These are phyloP conservation scores for Euura saliciscinereae DNA, from an alignment of 1,140 invertebrate species.

Conservation along the genomic window DNA sequence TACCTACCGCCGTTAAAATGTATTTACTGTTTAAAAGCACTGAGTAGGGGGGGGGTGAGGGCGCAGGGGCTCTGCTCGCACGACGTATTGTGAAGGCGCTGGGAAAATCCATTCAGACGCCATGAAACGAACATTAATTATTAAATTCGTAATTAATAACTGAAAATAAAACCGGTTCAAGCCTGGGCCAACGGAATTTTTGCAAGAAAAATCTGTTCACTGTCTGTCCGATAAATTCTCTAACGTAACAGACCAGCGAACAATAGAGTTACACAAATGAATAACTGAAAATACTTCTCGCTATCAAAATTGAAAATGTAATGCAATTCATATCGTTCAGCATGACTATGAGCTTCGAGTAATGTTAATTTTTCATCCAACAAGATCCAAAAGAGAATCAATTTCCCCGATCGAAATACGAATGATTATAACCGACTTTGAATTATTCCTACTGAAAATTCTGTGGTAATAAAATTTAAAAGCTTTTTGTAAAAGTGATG, in stretches of 20 bases:
- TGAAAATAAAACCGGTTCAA: background rate
- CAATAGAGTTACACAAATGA: no score
- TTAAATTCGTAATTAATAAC: slow-evolving; percentile 27
- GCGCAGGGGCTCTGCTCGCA: slow-evolving; percentile 21
- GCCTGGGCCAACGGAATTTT: background rate
- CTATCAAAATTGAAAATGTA: no score
- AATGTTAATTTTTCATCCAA: no score
- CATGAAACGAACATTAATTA: slow-evolving; percentile 21
- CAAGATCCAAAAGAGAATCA: no score
- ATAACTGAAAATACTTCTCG: no score
- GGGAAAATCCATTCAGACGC: background rate
- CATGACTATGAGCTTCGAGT: no score
- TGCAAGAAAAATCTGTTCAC: background rate
- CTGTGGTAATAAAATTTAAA: background rate
- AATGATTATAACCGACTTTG: no score
- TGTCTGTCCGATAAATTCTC: no score
- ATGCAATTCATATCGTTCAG: no score
- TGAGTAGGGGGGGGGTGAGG: slow-evolving; percentile 29
- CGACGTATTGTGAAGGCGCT: slow-evolving; percentile 13
- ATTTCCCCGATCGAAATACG: no score
- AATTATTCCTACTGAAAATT: background rate
- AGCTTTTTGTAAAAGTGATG: background rate
- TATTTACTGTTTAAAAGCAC: slow-evolving; percentile 55
- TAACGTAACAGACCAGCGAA: no score
- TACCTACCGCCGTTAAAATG: slow-evolving; percentile 52